phyloP scores from a whole-genome alignment of 2,113 vertebrate species.

The Meriones unguiculatus region DNA sequence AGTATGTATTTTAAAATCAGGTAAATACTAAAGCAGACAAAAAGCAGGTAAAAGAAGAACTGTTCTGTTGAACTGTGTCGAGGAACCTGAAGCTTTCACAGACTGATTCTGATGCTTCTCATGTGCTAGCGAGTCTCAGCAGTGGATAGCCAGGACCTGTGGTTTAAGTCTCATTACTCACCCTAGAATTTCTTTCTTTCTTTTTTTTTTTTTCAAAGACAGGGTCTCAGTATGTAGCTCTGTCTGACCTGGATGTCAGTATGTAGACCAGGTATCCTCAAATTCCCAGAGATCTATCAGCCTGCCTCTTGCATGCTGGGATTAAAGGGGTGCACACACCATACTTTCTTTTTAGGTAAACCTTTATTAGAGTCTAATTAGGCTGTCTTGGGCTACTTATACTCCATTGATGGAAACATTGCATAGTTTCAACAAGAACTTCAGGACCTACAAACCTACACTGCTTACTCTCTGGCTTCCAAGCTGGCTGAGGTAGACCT shows the following conservation, averaged over 20 bases:
- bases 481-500: background rate
- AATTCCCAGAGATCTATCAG: background rate
- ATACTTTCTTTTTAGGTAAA: background rate
- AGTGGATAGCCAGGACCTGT: background rate
- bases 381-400: background rate
- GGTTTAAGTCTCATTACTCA: background rate
- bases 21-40: conserved; percentile 47
- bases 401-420: background rate
- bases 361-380: background rate
- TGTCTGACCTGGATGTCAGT: background rate
- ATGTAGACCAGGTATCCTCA: background rate
- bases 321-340: background rate
- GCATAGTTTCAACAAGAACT: background rate
- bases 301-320: background rate
- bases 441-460: conserved; percentile 1
- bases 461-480: background rate
- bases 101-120: background rate
- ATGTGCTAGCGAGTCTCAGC: background rate
- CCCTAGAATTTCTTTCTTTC: background rate
- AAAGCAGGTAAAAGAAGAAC: background rate
- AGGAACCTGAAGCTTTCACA: background rate
- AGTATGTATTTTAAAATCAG: conserved; percentile 52
- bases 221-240: background rate
- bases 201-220: background rate
- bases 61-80: background rate